These are phyloP conservation scores for Xiphias gladius DNA, from an alignment of 2,113 vertebrate genomes.

Conservation along the genomic window DNA sequence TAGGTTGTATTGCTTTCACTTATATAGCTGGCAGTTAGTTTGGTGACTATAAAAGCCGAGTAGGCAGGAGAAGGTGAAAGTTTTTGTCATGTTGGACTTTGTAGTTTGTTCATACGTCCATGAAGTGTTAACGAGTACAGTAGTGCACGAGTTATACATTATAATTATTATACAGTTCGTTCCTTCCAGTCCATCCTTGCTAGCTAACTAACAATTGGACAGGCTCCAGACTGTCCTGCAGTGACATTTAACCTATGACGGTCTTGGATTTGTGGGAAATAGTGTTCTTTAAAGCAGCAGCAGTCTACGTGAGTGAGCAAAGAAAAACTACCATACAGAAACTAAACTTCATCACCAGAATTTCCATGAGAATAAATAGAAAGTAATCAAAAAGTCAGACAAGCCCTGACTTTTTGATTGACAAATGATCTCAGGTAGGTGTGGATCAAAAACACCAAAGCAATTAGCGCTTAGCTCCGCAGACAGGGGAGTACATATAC, in stretches of 20 bases:
- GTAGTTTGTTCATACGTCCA: too few relatives aligned
- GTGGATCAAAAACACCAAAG: slow-evolving; percentile 28
- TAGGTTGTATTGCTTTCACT: too few relatives aligned
- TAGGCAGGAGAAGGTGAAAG: too few relatives aligned
- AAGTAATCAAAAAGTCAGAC: not conserved
- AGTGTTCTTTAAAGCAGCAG: not conserved
- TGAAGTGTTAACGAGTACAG: not conserved
- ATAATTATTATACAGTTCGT: too few relatives aligned
- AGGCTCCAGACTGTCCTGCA: not conserved
- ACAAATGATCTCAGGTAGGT: slow-evolving; percentile 34
- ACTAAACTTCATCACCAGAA: slow-evolving; percentile 3
- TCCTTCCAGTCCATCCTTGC: too few relatives aligned
- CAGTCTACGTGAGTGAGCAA: not conserved
- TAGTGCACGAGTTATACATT: too few relatives aligned
- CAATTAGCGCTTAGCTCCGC: slow-evolving; percentile 33
- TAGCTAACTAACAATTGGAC: not conserved
- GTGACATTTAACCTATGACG: not conserved
- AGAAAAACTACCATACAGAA: not conserved
- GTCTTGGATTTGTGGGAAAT: not conserved
- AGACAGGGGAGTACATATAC: slow-evolving; percentile 25
- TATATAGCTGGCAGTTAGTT: too few relatives aligned
- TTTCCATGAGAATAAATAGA: not conserved
- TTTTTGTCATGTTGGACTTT: too few relatives aligned
- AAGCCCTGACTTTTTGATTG: slow-evolving; percentile 34
- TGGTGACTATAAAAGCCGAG: too few relatives aligned